These are phyloP conservation scores for Serripes groenlandicus DNA, from an alignment of 2,888 invertebrate species.

Conservation along the genomic window DNA sequence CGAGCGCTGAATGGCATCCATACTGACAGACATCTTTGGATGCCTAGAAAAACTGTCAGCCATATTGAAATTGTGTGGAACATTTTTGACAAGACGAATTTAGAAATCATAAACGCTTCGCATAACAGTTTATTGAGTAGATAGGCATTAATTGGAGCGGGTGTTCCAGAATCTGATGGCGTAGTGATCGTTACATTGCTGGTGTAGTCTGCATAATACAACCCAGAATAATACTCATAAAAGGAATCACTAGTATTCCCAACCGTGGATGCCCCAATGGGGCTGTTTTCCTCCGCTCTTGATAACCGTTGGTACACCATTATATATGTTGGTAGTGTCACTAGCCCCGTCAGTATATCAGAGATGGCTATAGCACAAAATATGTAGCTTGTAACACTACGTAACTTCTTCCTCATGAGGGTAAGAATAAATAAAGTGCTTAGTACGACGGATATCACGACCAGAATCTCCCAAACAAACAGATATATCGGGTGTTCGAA, in stretches of 20 bases:
- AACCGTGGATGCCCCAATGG: too few species aligned
- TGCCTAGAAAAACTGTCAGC: slow-evolving; percentile 62
- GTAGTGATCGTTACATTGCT: too few species aligned
- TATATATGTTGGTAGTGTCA: slow-evolving; percentile 45
- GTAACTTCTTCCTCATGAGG: slow-evolving; percentile 43
- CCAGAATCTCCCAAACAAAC: slow-evolving; percentile 46
- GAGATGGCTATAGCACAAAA: slow-evolving; percentile 47
- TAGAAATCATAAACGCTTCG: slow-evolving; percentile 42
- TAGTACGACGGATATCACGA: slow-evolving; percentile 25
- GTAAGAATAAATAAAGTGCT: slow-evolving; percentile 35
- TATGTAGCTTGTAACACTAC: slow-evolving; percentile 38
- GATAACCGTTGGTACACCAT: too few species aligned
- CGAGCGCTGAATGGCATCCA: slow-evolving; percentile 25
- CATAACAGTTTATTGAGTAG: slow-evolving; percentile 27
- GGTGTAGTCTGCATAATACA: too few species aligned
- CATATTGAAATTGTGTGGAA: slow-evolving; percentile 67
- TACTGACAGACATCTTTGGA: slow-evolving; percentile 53
- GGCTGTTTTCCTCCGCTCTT: too few species aligned
- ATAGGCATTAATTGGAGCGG: too few species aligned
- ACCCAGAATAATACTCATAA: too few species aligned
- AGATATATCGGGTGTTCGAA: slow-evolving; percentile 51
- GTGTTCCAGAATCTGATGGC: too few species aligned
- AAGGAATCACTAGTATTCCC: too few species aligned
- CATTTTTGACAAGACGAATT: slow-evolving; percentile 52
- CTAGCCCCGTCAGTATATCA: slow-evolving; percentile 47